Evolutionary conservation across 2,797 vertebrate genomes (phyloP).

Genomic region (Gadopsis bispinosus): DNA sequence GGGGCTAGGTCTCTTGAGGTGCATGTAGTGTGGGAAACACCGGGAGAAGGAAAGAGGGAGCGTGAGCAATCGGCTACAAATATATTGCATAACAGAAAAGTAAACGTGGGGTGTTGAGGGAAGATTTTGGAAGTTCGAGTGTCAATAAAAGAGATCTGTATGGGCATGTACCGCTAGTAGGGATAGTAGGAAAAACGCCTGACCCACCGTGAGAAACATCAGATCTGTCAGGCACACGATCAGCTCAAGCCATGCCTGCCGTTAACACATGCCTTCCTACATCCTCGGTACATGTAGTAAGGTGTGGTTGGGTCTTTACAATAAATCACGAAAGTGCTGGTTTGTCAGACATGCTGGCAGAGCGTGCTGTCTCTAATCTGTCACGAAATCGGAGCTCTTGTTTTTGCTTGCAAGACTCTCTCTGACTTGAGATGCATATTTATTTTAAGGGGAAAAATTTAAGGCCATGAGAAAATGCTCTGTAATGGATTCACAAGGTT

Average conservation of each 20-base stretch:
- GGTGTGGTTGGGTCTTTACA: constrained; percentile 40
- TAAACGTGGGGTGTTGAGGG: constrained; percentile 34
- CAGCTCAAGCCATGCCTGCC: constrained; percentile 27
- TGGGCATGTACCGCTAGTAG: constrained; percentile 52
- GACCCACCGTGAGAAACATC: constrained; percentile 75
- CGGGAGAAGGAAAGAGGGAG: constrained; percentile 45
- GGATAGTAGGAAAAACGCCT: constrained; percentile 57
- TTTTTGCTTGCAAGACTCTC: constrained; percentile 47
- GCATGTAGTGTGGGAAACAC: constrained; percentile 76
- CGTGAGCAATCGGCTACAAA: constrained; percentile 48
- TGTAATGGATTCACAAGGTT: constrained; percentile 73
- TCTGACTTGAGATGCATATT: constrained; percentile 62
- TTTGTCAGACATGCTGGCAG: constrained; percentile 29
- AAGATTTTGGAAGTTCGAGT: constrained; percentile 30
- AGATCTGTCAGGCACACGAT: constrained; percentile 67
- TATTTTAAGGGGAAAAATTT: constrained; percentile 57
- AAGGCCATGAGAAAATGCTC: constrained; percentile 78
- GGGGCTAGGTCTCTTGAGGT: constrained; percentile 72
- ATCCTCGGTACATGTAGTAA: constrained; percentile 21
- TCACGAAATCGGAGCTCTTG: constrained; percentile 56
- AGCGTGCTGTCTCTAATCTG: constrained; percentile 49
- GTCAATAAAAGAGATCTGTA: constrained; percentile 60
- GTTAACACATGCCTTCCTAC: constrained; percentile 58
- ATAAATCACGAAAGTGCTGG: constrained; percentile 33
- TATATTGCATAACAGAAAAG: constrained; percentile 62